Evolutionary conservation across 2,888 invertebrate genomes (phyloP).

Genomic region (Drosophila aldrichi): DNA sequence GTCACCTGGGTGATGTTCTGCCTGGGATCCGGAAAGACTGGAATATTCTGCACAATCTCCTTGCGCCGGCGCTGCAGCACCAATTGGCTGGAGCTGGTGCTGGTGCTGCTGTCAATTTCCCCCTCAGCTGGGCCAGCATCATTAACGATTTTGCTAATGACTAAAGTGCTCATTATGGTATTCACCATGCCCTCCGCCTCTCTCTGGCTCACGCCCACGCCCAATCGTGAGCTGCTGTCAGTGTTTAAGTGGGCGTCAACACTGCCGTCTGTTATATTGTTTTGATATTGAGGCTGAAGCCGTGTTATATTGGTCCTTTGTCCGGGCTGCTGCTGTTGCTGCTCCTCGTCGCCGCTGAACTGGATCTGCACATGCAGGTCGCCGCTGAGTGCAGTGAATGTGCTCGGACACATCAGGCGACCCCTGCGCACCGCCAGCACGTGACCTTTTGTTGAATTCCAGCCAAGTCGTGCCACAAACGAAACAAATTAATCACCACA

Average conservation of each 20-base stretch:
- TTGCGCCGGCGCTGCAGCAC: slow-evolving; percentile 76
- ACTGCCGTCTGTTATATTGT: slow-evolving; percentile 36
- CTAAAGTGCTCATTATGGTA: slow-evolving; percentile 83
- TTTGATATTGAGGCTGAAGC: slow-evolving; percentile 38
- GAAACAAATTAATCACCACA: slow-evolving; percentile 64
- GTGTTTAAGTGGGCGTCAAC: slow-evolving; percentile 60
- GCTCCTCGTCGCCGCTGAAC: slow-evolving; percentile 69
- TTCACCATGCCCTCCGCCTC: slow-evolving; percentile 60
- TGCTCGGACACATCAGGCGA: slow-evolving; percentile 90
- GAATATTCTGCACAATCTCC: slow-evolving; percentile 83
- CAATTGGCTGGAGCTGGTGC: slow-evolving; percentile 24
- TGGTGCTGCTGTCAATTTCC: slow-evolving; percentile 7
- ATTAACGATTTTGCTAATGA: slow-evolving; percentile 84
- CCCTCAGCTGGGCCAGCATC: slow-evolving; percentile 57
- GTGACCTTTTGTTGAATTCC: slow-evolving; percentile 83
- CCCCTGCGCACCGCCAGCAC: slow-evolving; percentile 84
- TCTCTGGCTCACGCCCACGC: slow-evolving; percentile 10
- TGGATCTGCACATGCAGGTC: slow-evolving; percentile 91
- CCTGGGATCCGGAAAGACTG: slow-evolving; percentile 83
- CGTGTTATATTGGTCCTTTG: slow-evolving; percentile 15
- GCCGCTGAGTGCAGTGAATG: slow-evolving; percentile 92
- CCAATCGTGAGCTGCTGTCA: slow-evolving; percentile 29
- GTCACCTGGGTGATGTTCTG: slow-evolving; percentile 83
- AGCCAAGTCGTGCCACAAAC: slow-evolving; percentile 42
- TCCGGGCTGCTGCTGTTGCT: slow-evolving; percentile 5